phyloP scores from a whole-genome alignment of 2,888 invertebrate genomes.

The Chrysolina americana region DNA sequence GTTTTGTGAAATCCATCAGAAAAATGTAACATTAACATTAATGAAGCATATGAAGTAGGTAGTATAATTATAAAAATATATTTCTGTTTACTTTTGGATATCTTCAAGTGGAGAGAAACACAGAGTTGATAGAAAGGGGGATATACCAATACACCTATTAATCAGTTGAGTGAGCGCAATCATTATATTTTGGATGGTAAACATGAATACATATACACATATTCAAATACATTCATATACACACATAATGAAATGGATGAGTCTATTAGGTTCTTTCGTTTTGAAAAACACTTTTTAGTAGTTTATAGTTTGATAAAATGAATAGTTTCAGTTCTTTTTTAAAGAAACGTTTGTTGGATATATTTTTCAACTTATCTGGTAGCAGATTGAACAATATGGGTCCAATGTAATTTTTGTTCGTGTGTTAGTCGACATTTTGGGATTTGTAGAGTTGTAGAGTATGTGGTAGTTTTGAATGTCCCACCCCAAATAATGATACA shows the following conservation, averaged over 20 bases:
- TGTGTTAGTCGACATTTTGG: too few relatives aligned
- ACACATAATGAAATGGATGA: too few relatives aligned
- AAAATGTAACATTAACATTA: too few relatives aligned
- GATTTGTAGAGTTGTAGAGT: slow-evolving; percentile 17
- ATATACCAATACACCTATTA: background rate
- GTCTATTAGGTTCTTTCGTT: too few relatives aligned
- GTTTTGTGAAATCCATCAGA: background rate
- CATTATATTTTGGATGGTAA: background rate
- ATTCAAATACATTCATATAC: too few relatives aligned
- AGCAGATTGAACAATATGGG: too few relatives aligned
- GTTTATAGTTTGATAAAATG: too few relatives aligned
- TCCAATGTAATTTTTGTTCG: background rate
- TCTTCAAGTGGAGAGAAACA: too few relatives aligned
- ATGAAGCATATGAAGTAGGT: background rate
- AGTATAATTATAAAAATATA: background rate
- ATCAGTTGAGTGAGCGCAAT: too few relatives aligned
- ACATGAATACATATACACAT: background rate
- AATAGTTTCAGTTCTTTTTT: too few relatives aligned
- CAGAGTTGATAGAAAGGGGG: background rate
- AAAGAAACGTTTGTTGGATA: background rate
- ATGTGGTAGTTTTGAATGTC: slow-evolving; percentile 5
- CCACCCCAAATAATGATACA: too few relatives aligned
- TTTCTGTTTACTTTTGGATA: background rate
- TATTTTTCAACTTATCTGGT: background rate
- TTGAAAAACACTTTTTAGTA: background rate